Conservation (phyloP, 2,888 invertebrate species). For the Clitarchus hookeri region DNA sequence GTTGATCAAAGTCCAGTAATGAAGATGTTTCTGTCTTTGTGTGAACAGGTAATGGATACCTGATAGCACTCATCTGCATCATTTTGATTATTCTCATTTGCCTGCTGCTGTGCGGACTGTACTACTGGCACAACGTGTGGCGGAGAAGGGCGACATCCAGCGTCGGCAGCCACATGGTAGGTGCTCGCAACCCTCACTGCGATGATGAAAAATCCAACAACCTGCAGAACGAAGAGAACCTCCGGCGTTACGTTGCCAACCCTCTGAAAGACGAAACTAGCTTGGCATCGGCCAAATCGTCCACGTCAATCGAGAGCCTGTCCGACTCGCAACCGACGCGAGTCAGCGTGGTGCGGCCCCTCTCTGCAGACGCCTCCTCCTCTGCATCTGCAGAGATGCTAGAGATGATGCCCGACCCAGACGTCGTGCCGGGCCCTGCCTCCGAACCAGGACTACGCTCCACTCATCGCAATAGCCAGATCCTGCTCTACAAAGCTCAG, state of each 20-base stretch:
- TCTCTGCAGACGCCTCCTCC: constrained; percentile 52
- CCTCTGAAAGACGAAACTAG: constrained; percentile 70
- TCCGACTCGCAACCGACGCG: constrained; percentile 44
- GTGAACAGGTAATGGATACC: constrained; percentile 50
- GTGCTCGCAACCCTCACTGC: constrained; percentile 53
- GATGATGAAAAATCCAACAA: constrained; percentile 91
- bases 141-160: constrained; percentile 30
- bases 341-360: constrained; percentile 57
- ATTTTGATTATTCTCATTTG: constrained; percentile 52
- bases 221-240: constrained; percentile 87
- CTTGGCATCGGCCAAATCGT: constrained; percentile 59
- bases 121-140: constrained; percentile 60
- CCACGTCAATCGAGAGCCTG: constrained; percentile 44
- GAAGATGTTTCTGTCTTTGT: background rate
- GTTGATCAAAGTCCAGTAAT: too few relatives aligned
- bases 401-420: constrained; percentile 60
- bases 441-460: constrained; percentile 31
- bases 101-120: constrained; percentile 49
- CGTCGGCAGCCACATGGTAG: constrained; percentile 4
- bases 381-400: constrained; percentile 60
- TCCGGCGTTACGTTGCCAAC: constrained; percentile 76
- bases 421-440: constrained; percentile 36
- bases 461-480: constrained; percentile 62
- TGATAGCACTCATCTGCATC: constrained; percentile 57
- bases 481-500: constrained; percentile 80